Conservation (phyloP, 2,113 vertebrate species). For the Mastomys coucha region DNA sequence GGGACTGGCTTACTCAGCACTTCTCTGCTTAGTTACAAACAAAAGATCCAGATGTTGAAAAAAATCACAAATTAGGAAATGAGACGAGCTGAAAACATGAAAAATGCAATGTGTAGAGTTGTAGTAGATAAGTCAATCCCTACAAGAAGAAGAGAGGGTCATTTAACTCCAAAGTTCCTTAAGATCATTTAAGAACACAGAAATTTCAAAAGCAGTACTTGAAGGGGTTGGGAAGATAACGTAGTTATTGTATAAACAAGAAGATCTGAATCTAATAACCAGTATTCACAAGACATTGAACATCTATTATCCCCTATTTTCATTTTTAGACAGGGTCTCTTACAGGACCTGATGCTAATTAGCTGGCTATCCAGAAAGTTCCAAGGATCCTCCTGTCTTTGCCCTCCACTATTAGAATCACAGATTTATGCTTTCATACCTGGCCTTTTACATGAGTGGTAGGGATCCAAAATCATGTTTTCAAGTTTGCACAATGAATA, state of each 20-base stretch:
- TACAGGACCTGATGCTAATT: neutral
- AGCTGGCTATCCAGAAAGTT: neutral
- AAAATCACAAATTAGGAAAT: constrained; percentile 10
- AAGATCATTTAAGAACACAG: neutral
- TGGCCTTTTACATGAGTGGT: neutral
- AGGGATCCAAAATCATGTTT: neutral
- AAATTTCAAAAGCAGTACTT: neutral
- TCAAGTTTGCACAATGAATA: neutral
- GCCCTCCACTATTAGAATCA: neutral
- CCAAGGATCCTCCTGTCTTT: neutral
- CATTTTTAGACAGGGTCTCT: neutral
- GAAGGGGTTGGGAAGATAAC: neutral
- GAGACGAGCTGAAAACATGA: neutral
- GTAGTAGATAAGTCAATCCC: neutral
- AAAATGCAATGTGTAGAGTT: neutral
- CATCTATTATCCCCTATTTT: too few relatives aligned
- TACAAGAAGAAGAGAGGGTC: neutral
- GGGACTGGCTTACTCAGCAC: neutral
- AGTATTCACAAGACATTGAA: neutral
- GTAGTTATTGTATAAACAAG: neutral
- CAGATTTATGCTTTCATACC: neutral
- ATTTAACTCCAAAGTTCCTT: neutral
- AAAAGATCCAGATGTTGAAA: neutral
- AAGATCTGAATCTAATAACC: neutral
- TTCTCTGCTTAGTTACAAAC: neutral